These are phyloP conservation scores for Sminthurinus aureus DNA, from an alignment of 2,888 invertebrate species.

Conservation along the genomic window DNA sequence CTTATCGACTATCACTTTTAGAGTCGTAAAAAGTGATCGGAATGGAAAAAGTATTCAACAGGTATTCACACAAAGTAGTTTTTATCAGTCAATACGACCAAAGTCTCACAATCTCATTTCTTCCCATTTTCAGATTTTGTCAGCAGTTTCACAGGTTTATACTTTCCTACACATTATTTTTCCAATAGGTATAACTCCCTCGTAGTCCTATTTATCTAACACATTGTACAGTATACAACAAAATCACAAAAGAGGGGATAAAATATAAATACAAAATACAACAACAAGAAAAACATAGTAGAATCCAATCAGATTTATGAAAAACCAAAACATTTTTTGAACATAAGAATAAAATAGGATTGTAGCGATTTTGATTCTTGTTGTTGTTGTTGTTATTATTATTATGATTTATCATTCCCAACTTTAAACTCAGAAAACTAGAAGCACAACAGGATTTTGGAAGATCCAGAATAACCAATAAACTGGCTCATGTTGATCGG, in stretches of 20 bases:
- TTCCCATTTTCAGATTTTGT: too few species aligned
- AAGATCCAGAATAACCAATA: too few species aligned
- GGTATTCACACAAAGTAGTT: constrained; percentile 25
- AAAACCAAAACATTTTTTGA: not conserved
- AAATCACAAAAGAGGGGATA: not conserved
- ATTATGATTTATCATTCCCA: too few species aligned
- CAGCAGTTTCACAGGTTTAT: not conserved
- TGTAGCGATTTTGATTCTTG: too few species aligned
- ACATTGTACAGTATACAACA: not conserved
- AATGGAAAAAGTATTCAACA: constrained; percentile 46
- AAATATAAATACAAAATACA: too few species aligned
- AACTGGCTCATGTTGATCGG: too few species aligned
- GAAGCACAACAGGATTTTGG: too few species aligned
- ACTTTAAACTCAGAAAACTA: too few species aligned
- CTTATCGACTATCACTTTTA: constrained; percentile 32
- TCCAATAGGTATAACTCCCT: not conserved
- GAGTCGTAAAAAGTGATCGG: constrained; percentile 42
- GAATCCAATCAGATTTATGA: too few species aligned
- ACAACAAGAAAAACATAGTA: too few species aligned
- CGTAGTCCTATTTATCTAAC: not conserved
- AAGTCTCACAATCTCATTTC: too few species aligned
- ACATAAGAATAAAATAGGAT: not conserved
- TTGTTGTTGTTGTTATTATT: too few species aligned
- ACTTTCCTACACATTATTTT: not conserved
- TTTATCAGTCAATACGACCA: constrained; percentile 1